Base-by-base conservation (phyloP, 2,888 invertebrate species). In the Troilus luridus region DNA sequence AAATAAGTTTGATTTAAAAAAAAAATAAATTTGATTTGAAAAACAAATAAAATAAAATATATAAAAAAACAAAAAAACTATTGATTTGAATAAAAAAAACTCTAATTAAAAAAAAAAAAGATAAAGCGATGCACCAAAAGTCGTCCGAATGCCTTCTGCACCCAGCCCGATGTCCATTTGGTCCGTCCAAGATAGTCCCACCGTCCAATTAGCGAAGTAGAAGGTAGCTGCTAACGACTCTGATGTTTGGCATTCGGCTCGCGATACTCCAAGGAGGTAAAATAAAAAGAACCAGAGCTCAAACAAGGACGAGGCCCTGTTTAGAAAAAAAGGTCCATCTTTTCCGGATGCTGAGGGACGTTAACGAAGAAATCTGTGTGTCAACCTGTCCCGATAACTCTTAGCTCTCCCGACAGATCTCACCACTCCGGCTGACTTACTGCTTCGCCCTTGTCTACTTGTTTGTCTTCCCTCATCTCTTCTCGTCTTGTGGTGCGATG, bases 291-390 rank as follows among this genome's bases (percentile, higher is more conserved):
- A 85, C 56, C n/a, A 56, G 56, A 56, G 56, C 56, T 5, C 27
- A 54, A 85, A 85, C 21, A 85, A 56, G 56, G 56, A 85, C 56
- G n/a, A 14, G 17, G 21, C 12, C 56, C 41, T 72, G 72, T 27
- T 21, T 21, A 56, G 56, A 8, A 56, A 58, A 85, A 85, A 85
- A 85, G 85, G 56, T 56, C n/a, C 56, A 56, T 56, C n/a, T 85
- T 56, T n/a, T 58, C 85, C 56, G n/a, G n/a, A 8, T 11, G n/a
- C 21, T 11, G 85, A 85, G 85, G 56, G 56, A 54, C 54, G 85
- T 56, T 85, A 85, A 85, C 56, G 85, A 85, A 85, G 85, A 58
- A 85, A 85, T 85, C 56, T 56, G 85, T 85, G 85, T 85, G 54
- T 54, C 56, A 12, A 56, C 41, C 56, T 85, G 85, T 54, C 41